These are phyloP conservation scores for Yponomeuta evonymella DNA, from an alignment of 2,888 invertebrate genomes.

Conservation along the genomic window DNA sequence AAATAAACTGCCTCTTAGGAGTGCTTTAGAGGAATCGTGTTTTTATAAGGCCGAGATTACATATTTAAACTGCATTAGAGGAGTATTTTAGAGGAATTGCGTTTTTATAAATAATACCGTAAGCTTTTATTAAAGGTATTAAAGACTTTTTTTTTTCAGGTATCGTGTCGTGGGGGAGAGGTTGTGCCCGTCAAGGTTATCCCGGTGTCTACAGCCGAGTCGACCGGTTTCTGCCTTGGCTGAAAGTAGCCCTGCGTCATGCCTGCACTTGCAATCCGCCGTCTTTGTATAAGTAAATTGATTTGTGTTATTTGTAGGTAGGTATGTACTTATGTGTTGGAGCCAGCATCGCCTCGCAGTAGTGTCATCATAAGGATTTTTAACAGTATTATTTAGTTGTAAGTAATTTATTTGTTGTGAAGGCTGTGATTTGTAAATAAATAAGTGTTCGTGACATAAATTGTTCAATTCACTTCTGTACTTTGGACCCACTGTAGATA, in stretches of 20 bases:
- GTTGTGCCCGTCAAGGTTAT: conserved; percentile 80
- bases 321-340: neutral
- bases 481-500: neutral
- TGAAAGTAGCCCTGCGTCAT: conserved; percentile 56
- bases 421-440: conserved; percentile 12
- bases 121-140: too few species aligned
- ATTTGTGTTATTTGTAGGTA: neutral
- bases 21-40: too few species aligned
- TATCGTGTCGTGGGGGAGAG: conserved; percentile 86
- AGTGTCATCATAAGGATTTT: neutral
- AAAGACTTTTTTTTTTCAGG: conserved; percentile 52
- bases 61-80: too few species aligned
- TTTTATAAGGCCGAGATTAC: too few species aligned
- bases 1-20: too few species aligned
- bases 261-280: conserved; percentile 62
- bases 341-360: neutral
- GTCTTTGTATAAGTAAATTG: conserved; percentile 13
- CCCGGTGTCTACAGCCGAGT: conserved; percentile 68
- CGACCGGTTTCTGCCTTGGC: conserved; percentile 61
- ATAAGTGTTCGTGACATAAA: neutral
- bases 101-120: too few species aligned
- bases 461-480: neutral
- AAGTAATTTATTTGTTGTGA: conserved; percentile 7
- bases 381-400: conserved; percentile 6
- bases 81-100: too few species aligned